Evolutionary conservation across 2,888 invertebrate genomes (phyloP).

Genomic region (Galeopsomyia nigrocyanea): DNA sequence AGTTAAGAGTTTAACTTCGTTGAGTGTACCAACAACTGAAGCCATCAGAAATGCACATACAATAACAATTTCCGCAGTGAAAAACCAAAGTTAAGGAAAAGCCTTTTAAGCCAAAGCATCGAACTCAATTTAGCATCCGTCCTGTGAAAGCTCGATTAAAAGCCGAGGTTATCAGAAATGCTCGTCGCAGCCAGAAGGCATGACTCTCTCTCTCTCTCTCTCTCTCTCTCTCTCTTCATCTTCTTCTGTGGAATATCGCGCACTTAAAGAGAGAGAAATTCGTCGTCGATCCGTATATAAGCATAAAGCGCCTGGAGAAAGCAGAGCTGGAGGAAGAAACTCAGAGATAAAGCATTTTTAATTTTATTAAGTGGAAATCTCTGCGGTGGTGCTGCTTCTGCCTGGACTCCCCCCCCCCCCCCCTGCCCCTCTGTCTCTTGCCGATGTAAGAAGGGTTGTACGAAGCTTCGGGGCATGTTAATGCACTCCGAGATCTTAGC

Average conservation of each 20-base stretch:
- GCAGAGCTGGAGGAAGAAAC: constrained; percentile 42
- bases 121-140: constrained; percentile 17
- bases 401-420: constrained; percentile 14
- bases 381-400: constrained; percentile 56
- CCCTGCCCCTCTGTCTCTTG: constrained; percentile 53
- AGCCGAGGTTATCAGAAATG: constrained; percentile 35
- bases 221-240: too few relatives aligned
- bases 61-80: too few relatives aligned
- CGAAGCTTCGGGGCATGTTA: constrained; percentile 67
- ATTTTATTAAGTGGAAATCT: constrained; percentile 68
- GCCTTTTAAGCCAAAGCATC: not conserved
- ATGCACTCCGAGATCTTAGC: constrained; percentile 69
- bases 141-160: constrained; percentile 26
- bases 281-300: constrained; percentile 20
- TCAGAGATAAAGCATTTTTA: constrained; percentile 63
- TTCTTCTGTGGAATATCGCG: not conserved
- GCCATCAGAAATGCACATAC: too few relatives aligned
- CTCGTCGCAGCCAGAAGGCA: not conserved
- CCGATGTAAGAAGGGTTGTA: constrained; percentile 69
- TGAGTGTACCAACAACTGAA: too few relatives aligned
- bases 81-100: too few relatives aligned
- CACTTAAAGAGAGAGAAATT: constrained; percentile 25
- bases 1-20: too few relatives aligned
- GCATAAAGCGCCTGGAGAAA: constrained; percentile 24
- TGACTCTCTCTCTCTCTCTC: not conserved